Conservation (phyloP, 2,888 invertebrate genomes). For the Tetrapedia diversipes region DNA sequence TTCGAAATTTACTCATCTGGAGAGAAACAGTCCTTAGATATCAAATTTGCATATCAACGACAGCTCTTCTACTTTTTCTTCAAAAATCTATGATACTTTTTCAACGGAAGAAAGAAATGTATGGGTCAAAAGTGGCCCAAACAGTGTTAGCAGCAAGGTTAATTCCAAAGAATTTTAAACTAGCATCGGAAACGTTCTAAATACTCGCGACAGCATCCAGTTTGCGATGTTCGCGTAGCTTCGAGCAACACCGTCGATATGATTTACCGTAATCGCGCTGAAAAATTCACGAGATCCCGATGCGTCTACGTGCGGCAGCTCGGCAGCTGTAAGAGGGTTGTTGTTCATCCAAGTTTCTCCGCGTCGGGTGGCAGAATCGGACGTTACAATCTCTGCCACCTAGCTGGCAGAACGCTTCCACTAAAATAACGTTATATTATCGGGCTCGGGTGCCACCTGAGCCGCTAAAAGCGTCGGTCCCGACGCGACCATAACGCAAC, state of each 20-base stretch:
- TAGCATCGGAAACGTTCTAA: not conserved
- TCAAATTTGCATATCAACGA: too few species aligned
- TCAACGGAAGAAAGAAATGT: too few species aligned
- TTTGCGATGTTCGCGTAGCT: too few species aligned
- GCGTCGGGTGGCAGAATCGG: slow-evolving; percentile 53
- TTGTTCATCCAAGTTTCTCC: slow-evolving; percentile 54
- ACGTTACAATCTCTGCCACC: slow-evolving; percentile 68
- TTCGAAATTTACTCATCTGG: too few species aligned
- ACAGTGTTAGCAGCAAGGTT: too few species aligned
- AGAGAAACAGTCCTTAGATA: too few species aligned
- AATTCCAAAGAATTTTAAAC: slow-evolving; percentile 2
- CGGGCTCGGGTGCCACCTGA: slow-evolving; percentile 73
- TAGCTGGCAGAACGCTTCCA: slow-evolving; percentile 61
- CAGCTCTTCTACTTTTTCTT: too few species aligned
- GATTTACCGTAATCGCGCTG: slow-evolving; percentile 54
- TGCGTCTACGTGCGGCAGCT: slow-evolving; percentile 37
- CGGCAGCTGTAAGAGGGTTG: slow-evolving; percentile 54
- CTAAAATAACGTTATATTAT: slow-evolving; percentile 75
- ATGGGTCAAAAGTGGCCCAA: too few species aligned
- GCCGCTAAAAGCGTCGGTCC: slow-evolving; percentile 77
- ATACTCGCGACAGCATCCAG: not conserved
- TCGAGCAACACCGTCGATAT: slow-evolving; percentile 27
- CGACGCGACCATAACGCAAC: slow-evolving; percentile 63
- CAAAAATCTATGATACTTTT: too few species aligned
- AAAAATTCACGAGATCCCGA: slow-evolving; percentile 57